Conservation (phyloP, 1,140 invertebrate genomes). For the Drosophila kikkawai region DNA sequence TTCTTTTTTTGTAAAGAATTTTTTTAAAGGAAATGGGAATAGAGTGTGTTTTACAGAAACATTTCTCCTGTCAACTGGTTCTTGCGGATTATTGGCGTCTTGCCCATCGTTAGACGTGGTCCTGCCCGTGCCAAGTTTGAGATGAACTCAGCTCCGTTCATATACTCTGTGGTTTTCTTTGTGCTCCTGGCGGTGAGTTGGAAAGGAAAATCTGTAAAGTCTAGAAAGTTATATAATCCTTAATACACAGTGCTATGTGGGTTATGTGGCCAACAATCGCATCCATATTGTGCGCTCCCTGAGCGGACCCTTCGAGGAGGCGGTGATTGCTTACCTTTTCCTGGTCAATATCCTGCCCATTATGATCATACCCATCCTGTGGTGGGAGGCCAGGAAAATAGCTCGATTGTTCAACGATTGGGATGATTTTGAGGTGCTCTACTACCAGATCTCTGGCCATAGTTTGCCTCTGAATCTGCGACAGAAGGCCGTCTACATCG, state of each 20-base stretch:
- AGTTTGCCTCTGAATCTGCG: constrained; percentile 85
- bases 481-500: constrained; percentile 86
- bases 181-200: constrained; percentile 81
- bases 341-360: constrained; percentile 88
- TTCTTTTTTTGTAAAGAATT: too few relatives aligned
- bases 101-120: constrained; percentile 86
- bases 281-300: constrained; percentile 87
- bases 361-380: constrained; percentile 87
- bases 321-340: constrained; percentile 89
- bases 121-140: constrained; percentile 85
- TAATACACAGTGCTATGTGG: constrained; percentile 85
- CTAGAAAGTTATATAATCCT: not conserved
- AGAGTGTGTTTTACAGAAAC: constrained; percentile 87
- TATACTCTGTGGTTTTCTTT: constrained; percentile 87
- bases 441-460: constrained; percentile 86
- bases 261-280: constrained; percentile 87
- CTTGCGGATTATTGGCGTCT: constrained; percentile 86
- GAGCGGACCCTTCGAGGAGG: constrained; percentile 89
- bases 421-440: constrained; percentile 88
- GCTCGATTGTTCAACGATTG: constrained; percentile 87
- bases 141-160: constrained; percentile 86
- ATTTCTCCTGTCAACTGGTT: constrained; percentile 87
- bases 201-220: not conserved
- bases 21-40: not conserved
- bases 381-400: constrained; percentile 88